Evolutionary conservation across 2,888 invertebrate species (phyloP), one percentile per base, ranked within the genome.

Genomic region (Platynereis dumerilii): DNA sequence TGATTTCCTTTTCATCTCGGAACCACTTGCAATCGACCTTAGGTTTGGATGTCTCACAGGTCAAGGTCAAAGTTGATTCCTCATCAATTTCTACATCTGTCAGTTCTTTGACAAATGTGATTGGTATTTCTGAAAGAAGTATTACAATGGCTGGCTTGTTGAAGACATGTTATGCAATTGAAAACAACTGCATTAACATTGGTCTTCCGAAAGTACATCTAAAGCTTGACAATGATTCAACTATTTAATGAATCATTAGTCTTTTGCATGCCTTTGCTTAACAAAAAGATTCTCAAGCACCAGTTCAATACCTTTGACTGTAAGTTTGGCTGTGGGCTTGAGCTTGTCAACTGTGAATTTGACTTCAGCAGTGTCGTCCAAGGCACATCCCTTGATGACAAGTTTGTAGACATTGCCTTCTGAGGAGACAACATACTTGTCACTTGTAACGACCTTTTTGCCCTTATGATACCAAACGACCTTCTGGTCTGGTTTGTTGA

Each of bases 21-120:
- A 91, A 93, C 96, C 96, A 96, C 62, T 88, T 90, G 1, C 95
- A 92, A 68, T 90, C 88, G 15, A 90, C 88, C 73, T 90, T 88
- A 62, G 91, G 89, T 73, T 90, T 89, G 0, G 94, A 93, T 60
- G 96, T 86, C 86, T 93, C 90, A 12, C 95, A 92, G 15, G 74
- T 76, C 64, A 85, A 72, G 56, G 73, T 75, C 60, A 76, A 78
- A 45, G 66, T 69, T 56, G 72, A 66, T 39, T 68, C 71, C 63
- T 73, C 74, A 63, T 68, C 42, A 15, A 70, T 58, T 29, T 68
- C 67, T 57, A 76, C 71, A 69, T 79, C 76, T 34, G 34, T 34
- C 34, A 34, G 34, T 34, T 34, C 34, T 34, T 34, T 34, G 34
- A 34, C 34, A 34, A 34, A 34, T 34, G 34, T 34, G 12, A 34